These are phyloP conservation scores for Melanchra persicariae DNA, from an alignment of 2,888 invertebrate genomes.

Conservation along the genomic window DNA sequence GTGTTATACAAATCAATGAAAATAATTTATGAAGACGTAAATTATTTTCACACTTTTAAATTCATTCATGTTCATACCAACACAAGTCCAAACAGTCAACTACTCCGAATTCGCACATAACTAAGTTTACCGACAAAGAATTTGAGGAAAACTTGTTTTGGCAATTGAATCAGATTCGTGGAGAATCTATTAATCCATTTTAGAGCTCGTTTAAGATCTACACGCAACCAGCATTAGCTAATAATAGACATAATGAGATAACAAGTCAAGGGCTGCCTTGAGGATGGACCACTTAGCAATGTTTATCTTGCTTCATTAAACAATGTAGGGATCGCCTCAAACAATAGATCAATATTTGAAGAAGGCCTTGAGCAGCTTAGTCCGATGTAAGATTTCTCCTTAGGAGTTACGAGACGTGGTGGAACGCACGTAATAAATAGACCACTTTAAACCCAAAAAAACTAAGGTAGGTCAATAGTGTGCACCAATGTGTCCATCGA, in stretches of 20 bases:
- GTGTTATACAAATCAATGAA: background rate
- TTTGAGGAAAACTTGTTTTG: conserved; percentile 17
- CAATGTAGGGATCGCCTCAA: conserved; percentile 9
- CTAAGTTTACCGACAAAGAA: background rate
- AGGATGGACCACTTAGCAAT: conserved; percentile 28
- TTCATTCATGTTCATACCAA: conserved; percentile 19
- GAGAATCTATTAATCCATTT: conserved; percentile 8
- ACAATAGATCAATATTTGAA: conserved; percentile 18
- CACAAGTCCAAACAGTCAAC: background rate
- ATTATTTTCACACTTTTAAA: conserved; percentile 13
- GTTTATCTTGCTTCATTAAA: conserved; percentile 29
- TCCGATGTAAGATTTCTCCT: background rate
- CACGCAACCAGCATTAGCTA: conserved; percentile 19
- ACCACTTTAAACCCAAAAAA: background rate
- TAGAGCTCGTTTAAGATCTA: background rate
- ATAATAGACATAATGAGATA: conserved; percentile 31
- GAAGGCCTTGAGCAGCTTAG: background rate
- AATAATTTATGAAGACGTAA: conserved; percentile 15
- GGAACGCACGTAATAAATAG: background rate
- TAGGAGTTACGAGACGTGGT: background rate
- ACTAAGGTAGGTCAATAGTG: background rate
- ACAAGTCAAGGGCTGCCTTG: conserved; percentile 28
- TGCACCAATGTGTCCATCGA: background rate
- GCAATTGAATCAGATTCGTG: background rate
- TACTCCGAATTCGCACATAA: conserved; percentile 1